Percentiles rank a stretch among this genome's conserved stretches.
These are phyloP conservation scores for Temnothorax rugatulus DNA, from an alignment of 2,888 invertebrate genomes.

Conservation along the genomic window DNA sequence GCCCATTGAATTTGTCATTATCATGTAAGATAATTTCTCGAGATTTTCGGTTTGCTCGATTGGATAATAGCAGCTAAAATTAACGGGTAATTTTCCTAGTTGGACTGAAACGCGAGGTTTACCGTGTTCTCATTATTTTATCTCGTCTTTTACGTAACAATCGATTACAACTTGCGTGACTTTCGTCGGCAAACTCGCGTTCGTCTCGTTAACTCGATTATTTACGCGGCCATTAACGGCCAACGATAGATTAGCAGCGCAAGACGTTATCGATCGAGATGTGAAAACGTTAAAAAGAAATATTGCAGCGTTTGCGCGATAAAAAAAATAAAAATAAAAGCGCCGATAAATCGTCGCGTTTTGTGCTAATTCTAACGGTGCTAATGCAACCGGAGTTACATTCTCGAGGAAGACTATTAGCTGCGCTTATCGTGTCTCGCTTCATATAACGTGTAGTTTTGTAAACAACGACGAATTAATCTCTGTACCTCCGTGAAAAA, in stretches of 20 bases:
- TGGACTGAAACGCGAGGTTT: not conserved
- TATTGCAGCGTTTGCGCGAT: conserved; percentile 63
- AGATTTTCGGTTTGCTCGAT: conserved; percentile 4
- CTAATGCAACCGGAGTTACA: not conserved
- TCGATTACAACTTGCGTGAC: conserved; percentile 35
- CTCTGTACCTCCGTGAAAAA: not conserved
- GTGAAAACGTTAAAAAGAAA: conserved; percentile 63
- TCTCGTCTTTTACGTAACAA: conserved; percentile 32
- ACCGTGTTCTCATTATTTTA: conserved; percentile 8
- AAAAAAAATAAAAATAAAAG: conserved; percentile 67
- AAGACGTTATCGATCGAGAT: conserved; percentile 63
- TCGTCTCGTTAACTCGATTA: conserved; percentile 32
- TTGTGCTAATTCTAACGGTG: conserved; percentile 52
- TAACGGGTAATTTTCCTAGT: not conserved
- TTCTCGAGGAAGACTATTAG: not conserved
- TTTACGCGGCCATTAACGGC: conserved; percentile 24
- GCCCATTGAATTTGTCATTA: too few species aligned
- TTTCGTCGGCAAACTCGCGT: conserved; percentile 20
- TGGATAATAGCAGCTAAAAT: not conserved
- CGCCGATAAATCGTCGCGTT: conserved; percentile 61
- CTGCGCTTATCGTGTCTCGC: not conserved
- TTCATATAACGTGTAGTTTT: not conserved
- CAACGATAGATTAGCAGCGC: conserved; percentile 1
- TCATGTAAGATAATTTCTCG: not conserved
- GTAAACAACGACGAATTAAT: conserved; percentile 12